phyloP scores from a whole-genome alignment of 1,140 invertebrate species.

The Diorhabda sublineata region DNA sequence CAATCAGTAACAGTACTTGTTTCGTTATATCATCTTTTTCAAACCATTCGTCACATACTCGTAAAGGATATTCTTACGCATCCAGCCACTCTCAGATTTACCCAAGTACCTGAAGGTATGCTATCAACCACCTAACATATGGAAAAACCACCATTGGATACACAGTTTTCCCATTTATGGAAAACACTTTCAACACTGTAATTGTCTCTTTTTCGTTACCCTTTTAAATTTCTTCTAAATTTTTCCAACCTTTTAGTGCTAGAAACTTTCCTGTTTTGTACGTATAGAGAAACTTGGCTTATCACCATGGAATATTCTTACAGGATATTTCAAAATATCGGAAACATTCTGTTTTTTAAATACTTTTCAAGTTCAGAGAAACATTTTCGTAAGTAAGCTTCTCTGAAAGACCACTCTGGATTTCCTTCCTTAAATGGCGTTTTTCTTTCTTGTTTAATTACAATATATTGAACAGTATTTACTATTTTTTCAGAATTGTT shows the following conservation, averaged over 20 bases:
- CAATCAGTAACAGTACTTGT: constrained; percentile 43
- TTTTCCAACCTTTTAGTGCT: constrained; percentile 34
- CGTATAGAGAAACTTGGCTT: constrained; percentile 43
- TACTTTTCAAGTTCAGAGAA: constrained; percentile 22
- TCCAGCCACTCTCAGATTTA: constrained; percentile 45
- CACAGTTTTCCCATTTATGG: constrained; percentile 19
- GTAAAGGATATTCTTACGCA: constrained; percentile 28
- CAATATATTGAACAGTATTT: constrained; percentile 1
- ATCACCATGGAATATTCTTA: constrained; percentile 43
- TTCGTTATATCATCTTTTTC: constrained; percentile 30
- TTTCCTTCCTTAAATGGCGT: constrained; percentile 26
- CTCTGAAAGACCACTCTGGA: constrained; percentile 15
- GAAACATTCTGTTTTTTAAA: constrained; percentile 13
- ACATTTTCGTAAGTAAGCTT: constrained; percentile 23
- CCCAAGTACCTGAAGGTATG: constrained; percentile 41
- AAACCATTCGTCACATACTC: constrained; percentile 29
- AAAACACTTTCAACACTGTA: constrained; percentile 28
- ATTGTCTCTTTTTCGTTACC: constrained; percentile 26
- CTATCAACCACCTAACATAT: constrained; percentile 31
- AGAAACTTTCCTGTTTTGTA: constrained; percentile 38
- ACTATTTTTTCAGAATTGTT: background rate
- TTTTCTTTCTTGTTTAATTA: constrained; percentile 15
- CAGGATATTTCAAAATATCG: constrained; percentile 36
- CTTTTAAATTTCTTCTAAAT: constrained; percentile 40
- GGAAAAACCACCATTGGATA: constrained; percentile 34